Evolutionary conservation across 2,797 vertebrate genomes (phyloP), one percentile per base, ranked within the genome.

Genomic region (Centroberyx gerrardi): DNA sequence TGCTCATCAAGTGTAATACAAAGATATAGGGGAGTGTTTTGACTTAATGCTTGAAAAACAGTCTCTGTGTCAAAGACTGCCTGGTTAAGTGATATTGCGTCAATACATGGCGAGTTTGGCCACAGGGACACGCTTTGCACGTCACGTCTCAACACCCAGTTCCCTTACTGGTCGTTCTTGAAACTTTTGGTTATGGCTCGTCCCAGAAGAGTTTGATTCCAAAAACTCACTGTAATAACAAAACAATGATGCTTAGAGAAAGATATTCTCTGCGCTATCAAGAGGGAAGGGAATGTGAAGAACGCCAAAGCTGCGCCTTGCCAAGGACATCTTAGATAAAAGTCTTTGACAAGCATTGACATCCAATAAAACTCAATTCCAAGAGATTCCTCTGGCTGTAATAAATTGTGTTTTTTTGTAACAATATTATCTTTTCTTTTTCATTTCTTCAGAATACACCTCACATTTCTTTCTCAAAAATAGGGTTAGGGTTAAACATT

Each of bases 201-300:
- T 33, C 33, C 33, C 33, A 4, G 33, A 33, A 33, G 44, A 48
- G n/a, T 22, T 28, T 13, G 4, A 42, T 40, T 62, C 22, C n/a
- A 12, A 54, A 49, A 68, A 7, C n/a, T 68, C 52, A 67, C 42
- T 1, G 15, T 56, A 22, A 28, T 31, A 62, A 62, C 4, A 51
- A 80, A 79, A 74, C 42, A 62, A 6, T n/a, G 1, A 64, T 12
- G 28, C 12, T 38, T 3, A 17, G n/a, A 29, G 22, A 44, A 62
- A 72, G 22, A 54, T 18, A 49, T 64, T 22, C 1, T 1, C 8
- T 10, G 18, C 44, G 46, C 12, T 62, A 54, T 7, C 1, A 5
- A 13, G 33, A 74, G 1, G 55, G 42, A 15, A 67, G 38, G 18
- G 52, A 62, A 54, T 58, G n/a, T 27, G 17, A 6, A 9, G 8